These are phyloP conservation scores for Astropecten irregularis DNA, from an alignment of 53 echinoderm and acorn worm genomes.

Conservation along the genomic window DNA sequence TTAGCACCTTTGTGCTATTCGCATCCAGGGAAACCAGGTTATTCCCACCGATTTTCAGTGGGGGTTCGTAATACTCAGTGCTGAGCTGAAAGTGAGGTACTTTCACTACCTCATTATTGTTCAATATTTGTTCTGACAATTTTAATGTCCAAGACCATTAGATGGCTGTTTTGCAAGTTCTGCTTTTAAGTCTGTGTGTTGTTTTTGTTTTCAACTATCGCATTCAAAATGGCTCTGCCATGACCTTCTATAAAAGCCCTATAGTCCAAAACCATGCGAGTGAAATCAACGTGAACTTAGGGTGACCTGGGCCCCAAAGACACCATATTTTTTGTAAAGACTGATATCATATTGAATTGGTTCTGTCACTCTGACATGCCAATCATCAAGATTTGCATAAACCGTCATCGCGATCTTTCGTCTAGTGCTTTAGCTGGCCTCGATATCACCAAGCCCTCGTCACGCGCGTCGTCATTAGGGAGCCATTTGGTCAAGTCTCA, in stretches of 20 bases:
- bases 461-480: constrained; percentile 28
- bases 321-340: constrained; percentile 1
- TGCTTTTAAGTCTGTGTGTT: too few species aligned
- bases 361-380: constrained; percentile 12
- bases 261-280: too few species aligned
- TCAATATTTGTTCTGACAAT: too few species aligned
- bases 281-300: constrained; percentile 33
- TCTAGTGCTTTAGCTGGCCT: background rate
- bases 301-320: background rate
- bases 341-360: constrained; percentile 6
- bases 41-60: too few species aligned
- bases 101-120: too few species aligned
- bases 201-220: too few species aligned
- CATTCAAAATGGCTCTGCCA: too few species aligned
- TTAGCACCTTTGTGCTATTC: background rate
- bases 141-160: too few species aligned
- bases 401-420: constrained; percentile 14
- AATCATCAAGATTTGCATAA: constrained; percentile 16
- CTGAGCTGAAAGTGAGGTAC: too few species aligned
- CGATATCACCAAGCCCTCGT: background rate
- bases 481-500: constrained; percentile 27
- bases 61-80: too few species aligned
- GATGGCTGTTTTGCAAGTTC: too few species aligned
- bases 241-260: too few species aligned
- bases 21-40: background rate